Percentiles rank a stretch among this genome's conserved stretches.
Evolutionary conservation across 2,113 vertebrate species (phyloP).

Genomic region (Oncorhynchus mykiss): DNA sequence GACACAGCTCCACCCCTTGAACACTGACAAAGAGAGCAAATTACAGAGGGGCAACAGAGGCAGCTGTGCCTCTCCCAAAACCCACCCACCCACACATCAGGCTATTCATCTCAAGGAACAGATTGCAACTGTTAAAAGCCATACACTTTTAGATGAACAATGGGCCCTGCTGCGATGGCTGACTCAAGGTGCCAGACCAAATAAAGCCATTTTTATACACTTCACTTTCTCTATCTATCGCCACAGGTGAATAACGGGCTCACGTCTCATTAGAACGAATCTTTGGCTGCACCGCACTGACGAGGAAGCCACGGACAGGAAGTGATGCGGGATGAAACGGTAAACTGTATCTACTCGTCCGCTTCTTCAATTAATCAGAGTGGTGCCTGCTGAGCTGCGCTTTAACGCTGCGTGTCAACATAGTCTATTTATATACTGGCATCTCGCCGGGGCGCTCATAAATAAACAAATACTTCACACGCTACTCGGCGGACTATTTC

Average conservation of each 20-base stretch:
- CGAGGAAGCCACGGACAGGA: constrained; percentile 42
- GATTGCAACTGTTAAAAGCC: too few species aligned
- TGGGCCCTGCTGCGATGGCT: neutral
- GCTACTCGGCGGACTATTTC: neutral
- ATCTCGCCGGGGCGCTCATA: neutral
- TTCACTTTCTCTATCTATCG: constrained; percentile 8
- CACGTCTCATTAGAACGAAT: constrained; percentile 12
- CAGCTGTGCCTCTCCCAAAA: constrained; percentile 49
- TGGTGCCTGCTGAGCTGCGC: neutral
- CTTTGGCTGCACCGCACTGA: neutral
- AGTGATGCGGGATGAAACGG: constrained; percentile 27
- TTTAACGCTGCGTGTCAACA: neutral
- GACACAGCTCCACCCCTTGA: constrained; percentile 61
- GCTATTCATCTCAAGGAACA: too few species aligned
- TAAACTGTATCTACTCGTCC: constrained; percentile 38
- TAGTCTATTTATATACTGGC: neutral
- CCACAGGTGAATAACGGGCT: constrained; percentile 20
- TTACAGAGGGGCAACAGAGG: constrained; percentile 54
- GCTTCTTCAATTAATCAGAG: constrained; percentile 37
- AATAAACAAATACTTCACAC: neutral
- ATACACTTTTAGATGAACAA: neutral
- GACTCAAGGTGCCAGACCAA: neutral
- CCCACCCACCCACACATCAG: constrained; percentile 3
- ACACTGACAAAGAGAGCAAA: constrained; percentile 51
- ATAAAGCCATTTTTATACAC: constrained; percentile 16